Percentiles rank a stretch among this genome's conserved stretches.
Conservation (phyloP, 2,888 invertebrate genomes). For the Muschampia plurimacula region DNA sequence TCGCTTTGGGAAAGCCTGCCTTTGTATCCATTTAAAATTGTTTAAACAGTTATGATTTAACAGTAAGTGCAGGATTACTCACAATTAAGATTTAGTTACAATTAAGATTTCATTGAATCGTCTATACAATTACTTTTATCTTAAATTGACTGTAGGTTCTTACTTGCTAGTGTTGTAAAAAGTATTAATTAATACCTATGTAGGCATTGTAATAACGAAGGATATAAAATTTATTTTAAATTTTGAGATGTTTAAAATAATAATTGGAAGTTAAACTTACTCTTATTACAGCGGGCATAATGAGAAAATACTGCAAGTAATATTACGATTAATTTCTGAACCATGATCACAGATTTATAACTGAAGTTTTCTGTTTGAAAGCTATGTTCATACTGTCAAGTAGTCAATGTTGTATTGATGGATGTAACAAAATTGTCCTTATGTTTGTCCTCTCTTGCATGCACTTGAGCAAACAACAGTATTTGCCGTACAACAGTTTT, state of each 20-base stretch:
- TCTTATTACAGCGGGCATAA: conserved; percentile 3
- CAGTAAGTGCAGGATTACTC: conserved; percentile 4
- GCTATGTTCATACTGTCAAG: conserved; percentile 1
- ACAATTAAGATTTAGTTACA: background rate
- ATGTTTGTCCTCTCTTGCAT: background rate
- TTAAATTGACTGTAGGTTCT: background rate
- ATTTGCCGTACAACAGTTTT: conserved; percentile 3
- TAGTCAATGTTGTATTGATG: background rate
- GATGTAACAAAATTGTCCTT: background rate
- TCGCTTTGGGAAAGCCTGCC: conserved; percentile 15
- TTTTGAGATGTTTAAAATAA: background rate
- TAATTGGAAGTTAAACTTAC: conserved; percentile 20
- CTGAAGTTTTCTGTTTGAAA: background rate
- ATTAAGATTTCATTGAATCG: background rate
- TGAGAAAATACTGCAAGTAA: background rate
- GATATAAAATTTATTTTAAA: too few relatives aligned
- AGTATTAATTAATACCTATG: too few relatives aligned
- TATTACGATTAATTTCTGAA: conserved; percentile 12
- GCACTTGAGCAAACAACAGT: conserved; percentile 21
- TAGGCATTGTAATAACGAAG: too few relatives aligned
- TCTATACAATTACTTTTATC: background rate
- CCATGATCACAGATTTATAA: conserved; percentile 16
- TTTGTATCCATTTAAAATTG: conserved; percentile 31
- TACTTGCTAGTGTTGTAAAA: background rate
- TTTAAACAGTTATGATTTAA: conserved; percentile 23